These are phyloP conservation scores for Empis livida DNA, from an alignment of 2,888 invertebrate species.

Conservation along the genomic window DNA sequence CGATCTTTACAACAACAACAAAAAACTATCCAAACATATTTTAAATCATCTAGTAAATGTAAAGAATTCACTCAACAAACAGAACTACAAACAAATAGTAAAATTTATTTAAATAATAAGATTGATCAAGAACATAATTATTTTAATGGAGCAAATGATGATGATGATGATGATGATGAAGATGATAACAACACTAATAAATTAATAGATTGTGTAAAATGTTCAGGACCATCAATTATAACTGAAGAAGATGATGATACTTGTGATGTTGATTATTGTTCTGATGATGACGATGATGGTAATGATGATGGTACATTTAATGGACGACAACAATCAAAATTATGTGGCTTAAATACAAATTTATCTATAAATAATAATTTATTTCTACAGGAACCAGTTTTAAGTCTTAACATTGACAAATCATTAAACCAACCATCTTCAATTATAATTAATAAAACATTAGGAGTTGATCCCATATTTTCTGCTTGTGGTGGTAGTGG, in stretches of 20 bases:
- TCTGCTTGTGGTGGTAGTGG: constrained; percentile 13
- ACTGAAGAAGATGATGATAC: neutral
- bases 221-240: neutral
- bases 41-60: constrained; percentile 3
- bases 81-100: neutral
- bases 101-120: neutral
- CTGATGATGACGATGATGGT: neutral
- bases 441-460: constrained; percentile 32
- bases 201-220: neutral
- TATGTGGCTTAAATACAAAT: neutral
- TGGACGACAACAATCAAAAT: constrained; percentile 12
- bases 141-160: neutral
- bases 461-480: constrained; percentile 30
- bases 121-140: neutral
- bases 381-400: constrained; percentile 34
- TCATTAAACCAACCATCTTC: constrained; percentile 33
- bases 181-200: neutral
- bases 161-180: neutral
- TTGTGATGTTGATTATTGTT: neutral
- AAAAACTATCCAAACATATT: constrained; percentile 7
- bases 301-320: neutral
- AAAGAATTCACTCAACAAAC: neutral
- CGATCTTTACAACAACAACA: constrained; percentile 12
- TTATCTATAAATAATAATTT: constrained; percentile 22
- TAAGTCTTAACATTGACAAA: constrained; percentile 34